These are phyloP conservation scores for Taenaris catops DNA, from an alignment of 2,888 invertebrate species.

Conservation along the genomic window DNA sequence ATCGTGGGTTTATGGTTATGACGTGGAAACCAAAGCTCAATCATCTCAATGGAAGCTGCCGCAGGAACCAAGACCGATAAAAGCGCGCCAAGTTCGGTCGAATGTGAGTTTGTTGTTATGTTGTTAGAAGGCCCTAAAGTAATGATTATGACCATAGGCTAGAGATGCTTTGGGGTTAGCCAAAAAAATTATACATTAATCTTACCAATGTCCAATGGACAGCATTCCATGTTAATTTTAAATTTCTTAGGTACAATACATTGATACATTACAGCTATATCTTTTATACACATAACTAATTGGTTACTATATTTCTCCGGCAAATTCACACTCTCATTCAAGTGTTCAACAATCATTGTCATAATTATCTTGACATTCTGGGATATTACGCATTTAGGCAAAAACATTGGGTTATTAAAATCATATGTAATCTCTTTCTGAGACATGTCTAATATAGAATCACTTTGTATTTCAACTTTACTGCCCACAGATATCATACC, in stretches of 20 bases:
- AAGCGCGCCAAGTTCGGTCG: too few relatives aligned
- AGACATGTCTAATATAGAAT: slow-evolving; percentile 43
- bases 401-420: slow-evolving; percentile 53
- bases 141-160: background rate
- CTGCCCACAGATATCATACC: slow-evolving; percentile 51
- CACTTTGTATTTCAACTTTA: slow-evolving; percentile 32
- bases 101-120: too few relatives aligned
- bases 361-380: slow-evolving; percentile 58
- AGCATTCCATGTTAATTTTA: slow-evolving; percentile 57
- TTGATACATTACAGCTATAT: slow-evolving; percentile 68
- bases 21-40: too few relatives aligned
- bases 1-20: too few relatives aligned
- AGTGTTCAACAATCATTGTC: slow-evolving; percentile 54
- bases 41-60: too few relatives aligned
- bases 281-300: slow-evolving; percentile 54
- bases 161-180: background rate
- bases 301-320: slow-evolving; percentile 56
- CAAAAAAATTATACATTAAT: slow-evolving; percentile 9
- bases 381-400: slow-evolving; percentile 65
- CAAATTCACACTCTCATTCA: slow-evolving; percentile 57
- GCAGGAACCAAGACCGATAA: too few relatives aligned
- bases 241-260: slow-evolving; percentile 62
- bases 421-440: slow-evolving; percentile 46
- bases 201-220: slow-evolving; percentile 69
- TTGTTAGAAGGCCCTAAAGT: background rate